These are phyloP conservation scores for Corythaeola cristata DNA, from an alignment of 2,113 vertebrate species.

Conservation along the genomic window DNA sequence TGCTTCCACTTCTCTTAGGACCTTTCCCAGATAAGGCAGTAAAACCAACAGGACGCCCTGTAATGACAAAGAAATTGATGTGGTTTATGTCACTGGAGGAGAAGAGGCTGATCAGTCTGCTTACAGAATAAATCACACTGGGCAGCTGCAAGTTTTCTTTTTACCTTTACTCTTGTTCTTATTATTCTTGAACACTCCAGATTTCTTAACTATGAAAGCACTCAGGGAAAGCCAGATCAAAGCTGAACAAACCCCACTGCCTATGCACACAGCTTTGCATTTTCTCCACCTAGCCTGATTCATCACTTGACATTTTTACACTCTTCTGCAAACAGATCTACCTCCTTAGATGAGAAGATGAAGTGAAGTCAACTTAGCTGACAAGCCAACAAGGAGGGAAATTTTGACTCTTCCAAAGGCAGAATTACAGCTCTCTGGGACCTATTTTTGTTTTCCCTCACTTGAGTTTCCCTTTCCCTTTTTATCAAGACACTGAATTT, in stretches of 20 bases:
- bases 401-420: not conserved
- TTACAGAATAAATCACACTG: not conserved
- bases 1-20: not conserved
- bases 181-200: not conserved
- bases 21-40: not conserved
- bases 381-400: not conserved
- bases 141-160: not conserved
- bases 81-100: not conserved
- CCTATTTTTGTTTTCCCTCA: not conserved
- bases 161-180: not conserved
- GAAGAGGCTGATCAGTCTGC: not conserved
- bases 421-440: not conserved
- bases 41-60: not conserved
- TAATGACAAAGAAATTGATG: no score
- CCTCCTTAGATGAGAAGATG: not conserved
- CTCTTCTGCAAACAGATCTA: not conserved
- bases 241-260: not conserved
- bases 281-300: not conserved
- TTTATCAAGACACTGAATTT: not conserved
- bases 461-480: not conserved
- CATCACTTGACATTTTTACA: not conserved
- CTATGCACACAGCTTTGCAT: not conserved
- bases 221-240: not conserved
- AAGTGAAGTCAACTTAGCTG: not conserved
- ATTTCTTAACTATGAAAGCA: not conserved